phyloP scores from a whole-genome alignment of 2,888 invertebrate genomes.

The Ochlodes sylvanus region DNA sequence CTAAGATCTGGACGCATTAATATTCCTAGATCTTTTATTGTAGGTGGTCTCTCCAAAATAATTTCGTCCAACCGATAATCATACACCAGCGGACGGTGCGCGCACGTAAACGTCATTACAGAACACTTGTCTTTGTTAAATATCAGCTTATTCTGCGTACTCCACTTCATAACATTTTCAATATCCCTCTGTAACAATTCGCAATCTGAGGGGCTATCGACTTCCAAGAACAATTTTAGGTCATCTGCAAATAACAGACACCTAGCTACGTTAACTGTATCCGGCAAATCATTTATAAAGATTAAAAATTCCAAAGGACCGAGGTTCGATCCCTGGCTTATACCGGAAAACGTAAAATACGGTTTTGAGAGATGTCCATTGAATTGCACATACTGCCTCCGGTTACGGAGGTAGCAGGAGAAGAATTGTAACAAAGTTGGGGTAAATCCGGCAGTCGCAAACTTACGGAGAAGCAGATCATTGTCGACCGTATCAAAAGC shows the following conservation, averaged over 20 bases:
- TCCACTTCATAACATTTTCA: background rate
- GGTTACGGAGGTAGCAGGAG: no score
- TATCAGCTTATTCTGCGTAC: background rate
- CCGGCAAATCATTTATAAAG: background rate
- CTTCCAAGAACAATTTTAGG: background rate
- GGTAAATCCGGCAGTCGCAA: background rate
- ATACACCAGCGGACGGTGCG: background rate
- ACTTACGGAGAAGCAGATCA: background rate
- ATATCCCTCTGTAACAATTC: background rate
- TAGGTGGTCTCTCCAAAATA: background rate
- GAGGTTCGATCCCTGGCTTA: constrained; percentile 2
- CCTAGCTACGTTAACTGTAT: no score
- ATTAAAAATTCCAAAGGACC: background rate
- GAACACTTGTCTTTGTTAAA: background rate
- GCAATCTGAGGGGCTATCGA: background rate
- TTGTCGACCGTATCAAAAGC: background rate
- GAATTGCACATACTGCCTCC: no score
- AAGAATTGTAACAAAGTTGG: no score
- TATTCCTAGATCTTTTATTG: background rate
- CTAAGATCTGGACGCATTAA: background rate
- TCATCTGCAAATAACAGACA: no score
- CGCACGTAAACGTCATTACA: background rate
- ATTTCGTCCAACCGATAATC: background rate
- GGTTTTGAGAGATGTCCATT: no score
- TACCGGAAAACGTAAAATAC: constrained; percentile 3